These are phyloP conservation scores for Trichopria drosophilae DNA, from an alignment of 2,888 invertebrate genomes.

Conservation along the genomic window DNA sequence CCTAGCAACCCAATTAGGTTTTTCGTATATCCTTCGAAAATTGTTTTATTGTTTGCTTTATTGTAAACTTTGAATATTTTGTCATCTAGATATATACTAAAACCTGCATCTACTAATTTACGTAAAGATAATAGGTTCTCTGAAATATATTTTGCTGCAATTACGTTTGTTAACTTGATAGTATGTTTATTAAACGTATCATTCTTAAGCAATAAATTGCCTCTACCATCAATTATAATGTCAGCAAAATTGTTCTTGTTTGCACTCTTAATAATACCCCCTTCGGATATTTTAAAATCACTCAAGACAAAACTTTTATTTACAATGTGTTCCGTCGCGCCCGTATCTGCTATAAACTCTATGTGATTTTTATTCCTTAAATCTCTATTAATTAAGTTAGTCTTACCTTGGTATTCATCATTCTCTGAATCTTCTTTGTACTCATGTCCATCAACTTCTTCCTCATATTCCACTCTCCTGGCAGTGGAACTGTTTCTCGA, in stretches of 20 bases:
- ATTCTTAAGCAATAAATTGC: constrained; percentile 30
- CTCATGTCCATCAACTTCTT: constrained; percentile 4
- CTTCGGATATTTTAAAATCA: constrained; percentile 14
- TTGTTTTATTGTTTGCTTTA: constrained; percentile 25
- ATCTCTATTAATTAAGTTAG: constrained; percentile 2
- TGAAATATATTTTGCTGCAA: constrained; percentile 33
- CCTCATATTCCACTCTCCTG: constrained; percentile 24
- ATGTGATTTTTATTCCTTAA: constrained; percentile 1
- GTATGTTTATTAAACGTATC: constrained; percentile 19
- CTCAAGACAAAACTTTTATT: constrained; percentile 20
- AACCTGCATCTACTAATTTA: constrained; percentile 32
- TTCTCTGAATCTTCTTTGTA: constrained; percentile 7
- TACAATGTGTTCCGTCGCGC: constrained; percentile 31
- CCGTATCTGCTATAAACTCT: constrained; percentile 20
- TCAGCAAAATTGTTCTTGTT: constrained; percentile 34
- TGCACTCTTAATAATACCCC: constrained; percentile 31
- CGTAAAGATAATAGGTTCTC: constrained; percentile 37
- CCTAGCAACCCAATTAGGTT: no score
- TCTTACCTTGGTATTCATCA: constrained; percentile 15
- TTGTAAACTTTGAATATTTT: constrained; percentile 28
- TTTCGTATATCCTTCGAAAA: constrained; percentile 30
- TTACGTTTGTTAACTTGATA: constrained; percentile 33
- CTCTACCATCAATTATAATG: constrained; percentile 36
- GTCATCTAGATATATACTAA: constrained; percentile 32
- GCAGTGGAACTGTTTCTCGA: constrained; percentile 17